A percentile compares a stretch with the other conserved stretches of the same genome.
These are phyloP conservation scores for Ecdyonurus torrentis DNA, from an alignment of 2,888 invertebrate genomes.

Conservation along the genomic window DNA sequence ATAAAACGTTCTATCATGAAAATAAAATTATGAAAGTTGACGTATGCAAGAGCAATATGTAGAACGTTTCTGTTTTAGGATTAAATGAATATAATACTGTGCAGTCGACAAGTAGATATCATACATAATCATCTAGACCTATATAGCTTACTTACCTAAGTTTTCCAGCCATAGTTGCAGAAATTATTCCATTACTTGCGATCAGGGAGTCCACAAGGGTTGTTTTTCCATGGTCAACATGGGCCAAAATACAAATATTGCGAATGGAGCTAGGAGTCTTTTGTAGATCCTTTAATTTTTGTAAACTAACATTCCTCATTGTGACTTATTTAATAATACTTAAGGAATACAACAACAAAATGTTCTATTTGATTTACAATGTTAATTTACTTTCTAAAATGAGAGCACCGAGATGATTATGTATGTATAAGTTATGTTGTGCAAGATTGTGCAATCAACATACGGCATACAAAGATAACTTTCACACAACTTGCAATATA, in stretches of 20 bases:
- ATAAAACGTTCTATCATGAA: neutral
- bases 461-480: no score
- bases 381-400: no score
- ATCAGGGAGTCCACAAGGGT: constrained; percentile 87
- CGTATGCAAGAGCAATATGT: neutral
- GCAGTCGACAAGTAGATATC: no score
- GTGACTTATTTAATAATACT: no score
- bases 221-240: constrained; percentile 98
- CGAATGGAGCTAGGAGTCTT: constrained; percentile 51
- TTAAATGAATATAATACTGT: no score
- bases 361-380: no score
- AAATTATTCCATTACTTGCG: constrained; percentile 90
- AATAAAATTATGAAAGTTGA: neutral
- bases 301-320: constrained; percentile 39
- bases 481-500: no score
- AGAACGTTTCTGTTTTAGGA: neutral
- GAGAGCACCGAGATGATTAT: no score
- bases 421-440: no score
- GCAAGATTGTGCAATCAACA: no score
- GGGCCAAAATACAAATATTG: constrained; percentile 93
- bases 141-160: constrained; percentile 27
- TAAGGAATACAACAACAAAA: no score
- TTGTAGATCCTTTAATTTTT: constrained; percentile 48
- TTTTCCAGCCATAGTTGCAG: constrained; percentile 76
- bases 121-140: no score